A percentile compares a stretch with the other conserved stretches of the same genome.
These are phyloP conservation scores for Colletes gigas DNA, from an alignment of 1,140 invertebrate genomes.

Conservation along the genomic window DNA sequence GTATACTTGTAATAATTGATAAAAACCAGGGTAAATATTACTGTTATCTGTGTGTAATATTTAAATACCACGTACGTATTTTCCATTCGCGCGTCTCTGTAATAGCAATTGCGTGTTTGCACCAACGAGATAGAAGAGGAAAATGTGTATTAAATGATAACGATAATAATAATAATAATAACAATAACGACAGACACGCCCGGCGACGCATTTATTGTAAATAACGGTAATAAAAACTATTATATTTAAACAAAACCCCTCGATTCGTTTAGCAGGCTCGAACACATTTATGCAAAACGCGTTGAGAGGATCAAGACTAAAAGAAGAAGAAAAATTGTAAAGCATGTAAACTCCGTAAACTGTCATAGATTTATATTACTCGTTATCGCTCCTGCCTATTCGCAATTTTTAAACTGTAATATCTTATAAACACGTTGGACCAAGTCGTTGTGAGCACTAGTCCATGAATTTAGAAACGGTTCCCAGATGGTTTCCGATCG, in stretches of 20 bases:
- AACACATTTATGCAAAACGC: conserved; percentile 22
- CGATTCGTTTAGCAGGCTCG: conserved; percentile 13
- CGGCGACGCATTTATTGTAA: conserved; percentile 47
- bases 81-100: conserved; percentile 13
- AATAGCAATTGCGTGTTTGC: conserved; percentile 36
- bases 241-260: conserved; percentile 7
- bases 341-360: conserved; percentile 46
- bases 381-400: conserved; percentile 66
- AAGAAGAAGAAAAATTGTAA: not conserved
- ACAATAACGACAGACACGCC: conserved; percentile 25
- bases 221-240: conserved; percentile 43
- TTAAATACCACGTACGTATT: conserved; percentile 10
- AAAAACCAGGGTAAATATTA: conserved; percentile 63
- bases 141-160: conserved; percentile 23
- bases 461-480: conserved; percentile 41
- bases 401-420: conserved; percentile 65
- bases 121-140: conserved; percentile 22
- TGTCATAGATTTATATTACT: conserved; percentile 59
- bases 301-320: not conserved
- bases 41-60: conserved; percentile 53
- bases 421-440: conserved; percentile 63
- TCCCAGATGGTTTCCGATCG: conserved; percentile 22
- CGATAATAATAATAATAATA: conserved; percentile 23
- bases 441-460: conserved; percentile 66
- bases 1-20: conserved; percentile 56